Evolutionary conservation across 2,888 invertebrate species (phyloP).

Genomic region (Noctua janthe): DNA sequence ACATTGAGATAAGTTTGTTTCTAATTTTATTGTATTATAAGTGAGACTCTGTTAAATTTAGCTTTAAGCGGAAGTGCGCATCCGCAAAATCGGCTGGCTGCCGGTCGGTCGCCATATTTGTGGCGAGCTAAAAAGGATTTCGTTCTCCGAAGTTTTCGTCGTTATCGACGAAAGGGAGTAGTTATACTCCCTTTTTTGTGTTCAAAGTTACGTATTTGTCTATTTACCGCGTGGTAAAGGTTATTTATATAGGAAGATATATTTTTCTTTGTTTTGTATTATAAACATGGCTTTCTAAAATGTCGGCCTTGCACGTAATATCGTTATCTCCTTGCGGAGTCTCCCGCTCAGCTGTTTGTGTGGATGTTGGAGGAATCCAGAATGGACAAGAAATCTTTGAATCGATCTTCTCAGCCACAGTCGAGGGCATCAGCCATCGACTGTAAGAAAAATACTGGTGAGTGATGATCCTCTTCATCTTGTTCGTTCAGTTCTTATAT

Average conservation of each 20-base stretch:
- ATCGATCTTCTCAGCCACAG: constrained; percentile 92
- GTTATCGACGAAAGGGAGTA: constrained; percentile 93
- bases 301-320: constrained; percentile 93
- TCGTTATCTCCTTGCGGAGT: constrained; percentile 94
- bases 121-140: constrained; percentile 90
- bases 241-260: constrained; percentile 75
- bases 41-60: constrained; percentile 27
- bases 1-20: constrained; percentile 10
- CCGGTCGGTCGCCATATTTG: constrained; percentile 93
- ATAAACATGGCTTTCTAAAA: constrained; percentile 96
- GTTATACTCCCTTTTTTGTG: constrained; percentile 90
- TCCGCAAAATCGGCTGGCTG: constrained; percentile 82
- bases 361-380: constrained; percentile 90
- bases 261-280: constrained; percentile 90
- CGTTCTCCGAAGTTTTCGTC: constrained; percentile 90
- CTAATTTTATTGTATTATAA: constrained; percentile 17
- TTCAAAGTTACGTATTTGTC: constrained; percentile 77
- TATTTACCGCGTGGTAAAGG: constrained; percentile 82
- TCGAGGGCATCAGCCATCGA: constrained; percentile 94
- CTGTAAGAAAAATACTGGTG: constrained; percentile 94
- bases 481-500: background rate
- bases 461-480: constrained; percentile 63
- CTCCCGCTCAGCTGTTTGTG: constrained; percentile 89
- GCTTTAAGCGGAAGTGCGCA: constrained; percentile 84
- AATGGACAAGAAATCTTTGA: constrained; percentile 95